phyloP scores from a whole-genome alignment of 2,797 vertebrate species.

The Sebastes cheni region DNA sequence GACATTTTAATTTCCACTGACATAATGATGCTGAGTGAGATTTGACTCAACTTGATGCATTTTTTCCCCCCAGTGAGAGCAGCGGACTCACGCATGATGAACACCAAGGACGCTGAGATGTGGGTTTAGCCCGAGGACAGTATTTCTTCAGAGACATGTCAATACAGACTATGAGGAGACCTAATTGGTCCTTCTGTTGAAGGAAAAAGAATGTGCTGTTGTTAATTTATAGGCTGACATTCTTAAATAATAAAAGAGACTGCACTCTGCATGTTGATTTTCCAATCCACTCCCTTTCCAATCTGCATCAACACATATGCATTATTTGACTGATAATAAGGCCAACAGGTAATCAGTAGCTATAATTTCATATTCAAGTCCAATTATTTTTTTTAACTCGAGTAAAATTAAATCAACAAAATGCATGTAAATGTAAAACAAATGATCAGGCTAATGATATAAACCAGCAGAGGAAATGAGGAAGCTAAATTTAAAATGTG shows the following conservation, averaged over 20 bases:
- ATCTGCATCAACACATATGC: not conserved
- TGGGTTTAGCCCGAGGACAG: slow-evolving; percentile 1
- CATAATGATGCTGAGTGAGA: slow-evolving; percentile 40
- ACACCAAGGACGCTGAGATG: slow-evolving; percentile 25
- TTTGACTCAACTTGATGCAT: slow-evolving; percentile 25
- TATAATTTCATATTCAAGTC: not conserved
- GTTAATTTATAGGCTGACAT: not conserved
- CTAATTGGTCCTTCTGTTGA: not conserved
- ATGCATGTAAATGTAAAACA: not conserved
- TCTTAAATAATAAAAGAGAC: not conserved
- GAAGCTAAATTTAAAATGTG: not conserved
- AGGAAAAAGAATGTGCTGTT: not conserved
- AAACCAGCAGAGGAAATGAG: not conserved
- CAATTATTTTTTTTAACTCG: not conserved
- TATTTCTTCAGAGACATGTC: slow-evolving; percentile 7
- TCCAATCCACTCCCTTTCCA: not conserved
- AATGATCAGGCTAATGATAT: not conserved
- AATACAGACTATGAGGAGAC: not conserved
- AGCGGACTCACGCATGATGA: slow-evolving; percentile 18
- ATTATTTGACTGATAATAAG: not conserved
- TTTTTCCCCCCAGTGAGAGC: slow-evolving; percentile 28
- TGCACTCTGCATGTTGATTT: not conserved
- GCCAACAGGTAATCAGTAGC: not conserved
- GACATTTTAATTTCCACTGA: slow-evolving; percentile 39
- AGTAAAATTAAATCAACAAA: not conserved